phyloP scores from a whole-genome alignment of 2,113 vertebrate species.

The Bagarius yarrelli region DNA sequence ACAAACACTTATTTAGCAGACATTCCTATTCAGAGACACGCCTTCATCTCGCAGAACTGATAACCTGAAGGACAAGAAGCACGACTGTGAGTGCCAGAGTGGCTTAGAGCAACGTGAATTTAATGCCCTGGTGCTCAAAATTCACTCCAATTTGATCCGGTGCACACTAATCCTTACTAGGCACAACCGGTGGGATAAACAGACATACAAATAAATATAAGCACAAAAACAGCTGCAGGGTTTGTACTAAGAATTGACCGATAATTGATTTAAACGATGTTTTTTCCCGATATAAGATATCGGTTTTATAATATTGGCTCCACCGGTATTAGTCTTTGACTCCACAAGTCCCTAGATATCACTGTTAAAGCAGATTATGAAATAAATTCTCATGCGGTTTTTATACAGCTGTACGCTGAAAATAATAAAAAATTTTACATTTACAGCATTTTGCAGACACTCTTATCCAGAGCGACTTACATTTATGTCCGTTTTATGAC shows the following conservation, averaged over 20 bases:
- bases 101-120: not conserved
- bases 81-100: not conserved
- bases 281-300: too few relatives aligned
- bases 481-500: too few relatives aligned
- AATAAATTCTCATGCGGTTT: too few relatives aligned
- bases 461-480: too few relatives aligned
- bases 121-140: not conserved
- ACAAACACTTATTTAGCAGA: not conserved
- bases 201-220: not conserved
- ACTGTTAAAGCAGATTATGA: too few relatives aligned
- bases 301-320: too few relatives aligned
- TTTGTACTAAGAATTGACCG: not conserved
- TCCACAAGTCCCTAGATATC: too few relatives aligned
- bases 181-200: not conserved
- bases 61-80: not conserved
- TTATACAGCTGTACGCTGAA: too few relatives aligned
- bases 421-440: too few relatives aligned
- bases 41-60: not conserved
- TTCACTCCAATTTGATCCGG: not conserved
- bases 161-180: not conserved
- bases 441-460: too few relatives aligned
- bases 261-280: too few relatives aligned
- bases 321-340: too few relatives aligned
- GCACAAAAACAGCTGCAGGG: not conserved
- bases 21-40: not conserved